Evolutionary conservation across 2,797 vertebrate genomes (phyloP).

Genomic region (Podarcis siculus): DNA sequence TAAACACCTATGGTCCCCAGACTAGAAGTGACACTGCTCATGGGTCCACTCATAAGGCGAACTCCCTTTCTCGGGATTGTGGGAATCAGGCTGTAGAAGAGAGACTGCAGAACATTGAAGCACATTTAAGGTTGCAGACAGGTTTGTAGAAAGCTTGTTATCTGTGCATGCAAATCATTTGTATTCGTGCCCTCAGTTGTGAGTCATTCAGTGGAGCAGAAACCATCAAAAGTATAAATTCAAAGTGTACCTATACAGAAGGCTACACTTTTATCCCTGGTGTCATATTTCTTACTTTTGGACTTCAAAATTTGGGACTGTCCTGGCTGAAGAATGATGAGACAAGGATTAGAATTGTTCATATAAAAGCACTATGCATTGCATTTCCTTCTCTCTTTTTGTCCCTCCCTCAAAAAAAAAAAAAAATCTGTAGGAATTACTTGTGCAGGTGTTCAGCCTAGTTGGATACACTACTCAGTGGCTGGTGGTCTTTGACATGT

Average conservation of each 20-base stretch:
- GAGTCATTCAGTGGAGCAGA: neutral
- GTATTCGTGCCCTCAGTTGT: neutral
- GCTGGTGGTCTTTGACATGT: neutral
- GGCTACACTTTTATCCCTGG: neutral
- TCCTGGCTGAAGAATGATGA: neutral
- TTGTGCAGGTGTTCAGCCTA: neutral
- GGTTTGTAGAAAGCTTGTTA: constrained; percentile 76
- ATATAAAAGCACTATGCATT: neutral
- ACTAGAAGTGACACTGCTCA: constrained; percentile 81
- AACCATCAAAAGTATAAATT: neutral
- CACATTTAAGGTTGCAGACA: constrained; percentile 88
- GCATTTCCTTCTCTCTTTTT: neutral
- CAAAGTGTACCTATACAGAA: neutral
- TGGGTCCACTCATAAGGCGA: constrained; percentile 79
- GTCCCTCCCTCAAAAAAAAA: neutral
- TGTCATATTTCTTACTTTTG: neutral
- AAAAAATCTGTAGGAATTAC: too few species aligned
- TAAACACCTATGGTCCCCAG: constrained; percentile 96
- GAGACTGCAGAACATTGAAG: constrained; percentile 93
- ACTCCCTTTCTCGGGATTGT: constrained; percentile 78
- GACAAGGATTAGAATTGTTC: neutral
- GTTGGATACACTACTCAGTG: neutral
- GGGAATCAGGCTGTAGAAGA: constrained; percentile 93
- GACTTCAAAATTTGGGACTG: neutral
- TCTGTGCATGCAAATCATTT: neutral